These are phyloP conservation scores for Labeo catla DNA, from an alignment of 2,113 vertebrate species.

Conservation along the genomic window DNA sequence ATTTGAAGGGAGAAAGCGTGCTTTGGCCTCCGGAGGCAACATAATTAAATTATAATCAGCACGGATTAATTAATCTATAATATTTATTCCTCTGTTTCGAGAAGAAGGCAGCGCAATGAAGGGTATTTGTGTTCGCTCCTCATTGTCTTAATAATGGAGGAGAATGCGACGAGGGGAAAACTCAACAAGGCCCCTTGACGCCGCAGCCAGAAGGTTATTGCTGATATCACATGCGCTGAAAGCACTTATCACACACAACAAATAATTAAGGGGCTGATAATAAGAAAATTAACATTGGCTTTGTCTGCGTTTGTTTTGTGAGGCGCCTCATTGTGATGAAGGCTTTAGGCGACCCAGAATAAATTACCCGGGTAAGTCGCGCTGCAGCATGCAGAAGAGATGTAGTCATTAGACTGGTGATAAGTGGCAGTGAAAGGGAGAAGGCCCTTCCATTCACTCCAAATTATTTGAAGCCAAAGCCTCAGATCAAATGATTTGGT, in stretches of 20 bases:
- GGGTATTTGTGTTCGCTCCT: conserved; percentile 90
- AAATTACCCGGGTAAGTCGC: conserved; percentile 71
- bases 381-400: conserved; percentile 58
- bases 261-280: conserved; percentile 97
- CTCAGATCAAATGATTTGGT: conserved; percentile 51
- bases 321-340: conserved; percentile 77
- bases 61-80: conserved; percentile 99
- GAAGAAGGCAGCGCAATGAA: conserved; percentile 91
- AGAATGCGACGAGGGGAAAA: conserved; percentile 79
- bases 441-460: conserved; percentile 40
- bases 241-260: conserved; percentile 99
- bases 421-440: conserved; percentile 52
- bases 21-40: conserved; percentile 84
- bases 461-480: conserved; percentile 49
- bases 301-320: conserved; percentile 80
- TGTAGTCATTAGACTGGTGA: conserved; percentile 65
- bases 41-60: conserved; percentile 99
- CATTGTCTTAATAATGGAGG: conserved; percentile 91
- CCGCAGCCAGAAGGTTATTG: conserved; percentile 98
- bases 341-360: conserved; percentile 78
- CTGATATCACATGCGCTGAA: conserved; percentile 94
- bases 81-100: conserved; percentile 94
- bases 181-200: conserved; percentile 94
- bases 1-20: conserved; percentile 68
- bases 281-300: conserved; percentile 99